Base-by-base conservation (phyloP, 2,113 vertebrate genomes). In the Cathartes aura region DNA sequence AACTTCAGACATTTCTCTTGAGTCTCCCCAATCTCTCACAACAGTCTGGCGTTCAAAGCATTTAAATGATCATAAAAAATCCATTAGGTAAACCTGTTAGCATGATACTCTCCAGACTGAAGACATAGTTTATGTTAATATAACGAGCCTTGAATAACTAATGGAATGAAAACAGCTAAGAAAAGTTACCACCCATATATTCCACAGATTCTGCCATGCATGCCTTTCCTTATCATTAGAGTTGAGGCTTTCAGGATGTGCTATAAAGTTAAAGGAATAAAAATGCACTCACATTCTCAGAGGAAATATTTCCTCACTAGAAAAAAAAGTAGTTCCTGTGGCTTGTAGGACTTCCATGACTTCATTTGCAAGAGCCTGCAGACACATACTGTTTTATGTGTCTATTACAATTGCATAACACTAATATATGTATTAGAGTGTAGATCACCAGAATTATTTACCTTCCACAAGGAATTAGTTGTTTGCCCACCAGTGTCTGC, bases 141-240 rank as follows among this genome's bases (percentile, higher is more conserved):
- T 75, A 94, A 84, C 76, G 62, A 95, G 36, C 43, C 52, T 74
- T 90, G 78, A 91, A 85, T 67, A 94, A 93, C 81, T 93, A 94
- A 91, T 87, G 64, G 40, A 74, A 94, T 32, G 60, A 97, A 91
- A 89, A 93, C 6, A 63, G 50, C 52, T 84, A 55, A 87, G 48
- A 87, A 91, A 96, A 94, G 9, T 75, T 95, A 58, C 12, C 43
- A 66, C 16, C 36, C 27, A 74, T 63, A 43, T 75, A 87, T 91
- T 89, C 45, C 60, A 87, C 42, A 87, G 38, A 36, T 83, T 92
- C 55, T 92, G 26, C 30, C 27, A 29, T 18, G 14, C 14, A 32
- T 67, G 23, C 1, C 1, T 76, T 80, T 81, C 19, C 43, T 90
- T 73, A 70, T 72, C 52, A 58, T 71, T 63, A 74, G 27, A 82